Percentiles rank a stretch among this genome's conserved stretches.
Evolutionary conservation across 1,140 invertebrate genomes (phyloP).

Genomic region (Gryon sp.): DNA sequence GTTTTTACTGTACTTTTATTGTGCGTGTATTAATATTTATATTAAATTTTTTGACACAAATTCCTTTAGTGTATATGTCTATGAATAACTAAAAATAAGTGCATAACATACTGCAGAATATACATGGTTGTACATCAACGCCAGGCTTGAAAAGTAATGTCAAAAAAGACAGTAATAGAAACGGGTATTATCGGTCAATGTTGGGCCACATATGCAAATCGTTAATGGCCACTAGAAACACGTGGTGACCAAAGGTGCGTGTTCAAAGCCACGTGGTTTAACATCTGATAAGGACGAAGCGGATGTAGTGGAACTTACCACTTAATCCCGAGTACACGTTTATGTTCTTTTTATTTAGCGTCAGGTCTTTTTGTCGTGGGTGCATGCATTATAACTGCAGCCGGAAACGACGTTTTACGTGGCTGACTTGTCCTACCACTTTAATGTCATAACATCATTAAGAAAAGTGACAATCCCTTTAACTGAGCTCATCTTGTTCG

Average conservation of each 20-base stretch:
- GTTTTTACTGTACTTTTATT: no score
- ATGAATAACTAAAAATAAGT: no score
- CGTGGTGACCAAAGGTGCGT: conserved; percentile 65
- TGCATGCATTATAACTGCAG: conserved; percentile 50
- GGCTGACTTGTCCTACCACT: conserved; percentile 5
- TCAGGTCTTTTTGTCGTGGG: conserved; percentile 46
- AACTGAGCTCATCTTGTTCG: no score
- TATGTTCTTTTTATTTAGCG: conserved; percentile 55
- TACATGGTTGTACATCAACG: no score
- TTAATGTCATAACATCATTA: neutral
- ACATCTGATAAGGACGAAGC: conserved; percentile 69
- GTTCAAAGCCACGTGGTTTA: conserved; percentile 68
- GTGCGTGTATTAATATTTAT: no score
- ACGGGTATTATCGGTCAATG: neutral
- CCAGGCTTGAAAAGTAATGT: no score
- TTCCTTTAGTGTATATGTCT: no score
- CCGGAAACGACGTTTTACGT: conserved; percentile 47
- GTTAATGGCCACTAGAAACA: conserved; percentile 47
- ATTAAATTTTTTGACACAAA: no score
- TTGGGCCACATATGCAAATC: conserved; percentile 34
- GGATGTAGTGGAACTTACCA: conserved; percentile 62
- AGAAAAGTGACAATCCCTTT: neutral
- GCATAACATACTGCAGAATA: no score
- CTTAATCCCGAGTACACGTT: conserved; percentile 58
- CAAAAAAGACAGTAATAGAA: no score